Evolutionary conservation across 2,888 invertebrate species (phyloP).

Genomic region (Dasypolia templi): DNA sequence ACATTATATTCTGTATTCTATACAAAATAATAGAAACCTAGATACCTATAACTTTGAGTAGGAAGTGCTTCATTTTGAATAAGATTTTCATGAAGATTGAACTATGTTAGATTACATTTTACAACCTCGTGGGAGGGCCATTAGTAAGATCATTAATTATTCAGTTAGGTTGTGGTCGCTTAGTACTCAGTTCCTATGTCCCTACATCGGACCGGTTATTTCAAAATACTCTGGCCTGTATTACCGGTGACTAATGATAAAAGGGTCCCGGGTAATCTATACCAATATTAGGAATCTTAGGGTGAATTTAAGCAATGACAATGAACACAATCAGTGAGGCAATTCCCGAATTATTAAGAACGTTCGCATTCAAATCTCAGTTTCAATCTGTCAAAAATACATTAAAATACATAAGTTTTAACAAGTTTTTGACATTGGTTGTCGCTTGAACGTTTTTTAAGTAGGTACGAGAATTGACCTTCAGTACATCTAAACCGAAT

Average conservation of each 20-base stretch:
- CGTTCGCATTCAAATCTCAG: too few relatives aligned
- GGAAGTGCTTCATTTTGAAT: neutral
- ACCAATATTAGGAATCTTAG: neutral
- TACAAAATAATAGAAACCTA: neutral
- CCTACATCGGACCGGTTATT: slow-evolving; percentile 35
- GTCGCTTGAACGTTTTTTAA: too few relatives aligned
- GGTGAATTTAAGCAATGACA: neutral
- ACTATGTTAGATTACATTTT: slow-evolving; percentile 28
- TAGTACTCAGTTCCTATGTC: slow-evolving; percentile 20
- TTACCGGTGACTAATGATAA: slow-evolving; percentile 26
- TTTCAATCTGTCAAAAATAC: too few relatives aligned
- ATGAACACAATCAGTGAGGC: too few relatives aligned
- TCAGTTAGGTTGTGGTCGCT: slow-evolving; percentile 26
- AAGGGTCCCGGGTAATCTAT: neutral
- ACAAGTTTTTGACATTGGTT: too few relatives aligned
- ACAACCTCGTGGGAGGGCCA: slow-evolving; percentile 17
- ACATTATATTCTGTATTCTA: neutral
- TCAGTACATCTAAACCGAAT: neutral
- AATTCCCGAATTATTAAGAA: too few relatives aligned
- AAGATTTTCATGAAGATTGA: slow-evolving; percentile 26
- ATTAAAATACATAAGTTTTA: too few relatives aligned
- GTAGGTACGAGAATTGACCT: too few relatives aligned
- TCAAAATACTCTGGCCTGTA: slow-evolving; percentile 27
- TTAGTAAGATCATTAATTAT: slow-evolving; percentile 35
- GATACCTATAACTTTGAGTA: neutral